Conservation (phyloP, 2,797 vertebrate genomes). For the Pantherophis alleghaniensis region DNA sequence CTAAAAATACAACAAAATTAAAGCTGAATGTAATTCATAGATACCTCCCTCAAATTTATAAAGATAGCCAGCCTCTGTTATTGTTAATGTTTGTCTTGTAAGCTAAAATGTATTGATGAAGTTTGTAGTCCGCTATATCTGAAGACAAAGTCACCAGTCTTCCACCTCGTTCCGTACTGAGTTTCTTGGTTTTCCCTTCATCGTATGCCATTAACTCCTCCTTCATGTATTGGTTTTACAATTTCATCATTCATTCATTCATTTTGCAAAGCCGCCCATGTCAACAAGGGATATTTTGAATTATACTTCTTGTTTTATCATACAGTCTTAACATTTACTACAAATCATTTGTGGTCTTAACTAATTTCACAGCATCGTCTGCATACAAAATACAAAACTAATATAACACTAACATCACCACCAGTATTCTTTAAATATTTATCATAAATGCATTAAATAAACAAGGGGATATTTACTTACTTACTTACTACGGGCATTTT, state of each 20-base stretch:
- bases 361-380: background rate
- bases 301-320: background rate
- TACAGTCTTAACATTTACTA: background rate
- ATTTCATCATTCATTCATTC: background rate
- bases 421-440: background rate
- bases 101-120: background rate
- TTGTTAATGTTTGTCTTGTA: background rate
- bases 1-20: slow-evolving; percentile 66
- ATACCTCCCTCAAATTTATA: background rate
- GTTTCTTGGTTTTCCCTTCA: background rate
- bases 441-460: background rate
- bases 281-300: background rate
- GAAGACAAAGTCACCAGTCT: background rate
- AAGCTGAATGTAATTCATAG: slow-evolving; percentile 44
- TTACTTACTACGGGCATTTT: background rate
- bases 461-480: background rate
- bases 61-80: background rate
- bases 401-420: background rate
- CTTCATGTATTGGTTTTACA: background rate
- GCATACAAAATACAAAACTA: background rate
- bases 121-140: background rate
- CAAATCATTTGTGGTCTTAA: background rate
- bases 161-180: background rate
- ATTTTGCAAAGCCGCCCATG: background rate
- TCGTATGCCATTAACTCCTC: background rate